A percentile compares a stretch with the other conserved stretches of the same genome.
Evolutionary conservation across 92 coral and sea anemone genomes (phyloP).

Genomic region (Meandrina meandrites): DNA sequence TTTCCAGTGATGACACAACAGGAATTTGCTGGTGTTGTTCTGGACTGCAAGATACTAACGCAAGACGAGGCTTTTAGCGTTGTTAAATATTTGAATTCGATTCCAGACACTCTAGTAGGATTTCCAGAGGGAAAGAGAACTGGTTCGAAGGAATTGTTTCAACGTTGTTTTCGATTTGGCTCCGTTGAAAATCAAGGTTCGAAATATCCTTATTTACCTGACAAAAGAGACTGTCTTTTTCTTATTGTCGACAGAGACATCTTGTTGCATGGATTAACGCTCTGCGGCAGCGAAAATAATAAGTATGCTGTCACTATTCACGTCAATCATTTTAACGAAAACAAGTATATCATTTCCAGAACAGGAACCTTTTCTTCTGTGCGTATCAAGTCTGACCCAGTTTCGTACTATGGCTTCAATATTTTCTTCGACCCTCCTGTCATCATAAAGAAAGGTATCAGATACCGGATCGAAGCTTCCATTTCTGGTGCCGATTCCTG

Average conservation of each 20-base stretch:
- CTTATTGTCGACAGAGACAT: not conserved
- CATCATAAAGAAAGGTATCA: not conserved
- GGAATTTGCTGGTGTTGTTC: conserved; percentile 1
- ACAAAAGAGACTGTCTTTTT: not conserved
- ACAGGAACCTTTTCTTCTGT: not conserved
- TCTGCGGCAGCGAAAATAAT: conserved; percentile 8
- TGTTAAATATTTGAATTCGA: not conserved
- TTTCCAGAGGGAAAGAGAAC: not conserved
- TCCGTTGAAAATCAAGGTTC: not conserved
- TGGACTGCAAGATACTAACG: conserved; percentile 7
- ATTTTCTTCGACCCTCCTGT: not conserved
- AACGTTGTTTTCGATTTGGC: conserved; percentile 5
- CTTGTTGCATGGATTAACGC: not conserved
- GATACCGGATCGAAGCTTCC: not conserved
- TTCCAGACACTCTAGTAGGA: not conserved
- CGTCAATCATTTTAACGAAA: not conserved
- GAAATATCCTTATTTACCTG: not conserved
- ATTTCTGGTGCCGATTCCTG: conserved; percentile 8
- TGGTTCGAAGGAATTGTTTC: not conserved
- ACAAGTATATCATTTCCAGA: not conserved
- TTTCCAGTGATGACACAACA: not conserved
- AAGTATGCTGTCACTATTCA: not conserved
- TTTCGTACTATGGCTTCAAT: not conserved
- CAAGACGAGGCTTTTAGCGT: not conserved
- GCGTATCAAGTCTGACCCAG: not conserved